phyloP scores from a whole-genome alignment of 2,888 invertebrate genomes.

The Erebia aethiops region DNA sequence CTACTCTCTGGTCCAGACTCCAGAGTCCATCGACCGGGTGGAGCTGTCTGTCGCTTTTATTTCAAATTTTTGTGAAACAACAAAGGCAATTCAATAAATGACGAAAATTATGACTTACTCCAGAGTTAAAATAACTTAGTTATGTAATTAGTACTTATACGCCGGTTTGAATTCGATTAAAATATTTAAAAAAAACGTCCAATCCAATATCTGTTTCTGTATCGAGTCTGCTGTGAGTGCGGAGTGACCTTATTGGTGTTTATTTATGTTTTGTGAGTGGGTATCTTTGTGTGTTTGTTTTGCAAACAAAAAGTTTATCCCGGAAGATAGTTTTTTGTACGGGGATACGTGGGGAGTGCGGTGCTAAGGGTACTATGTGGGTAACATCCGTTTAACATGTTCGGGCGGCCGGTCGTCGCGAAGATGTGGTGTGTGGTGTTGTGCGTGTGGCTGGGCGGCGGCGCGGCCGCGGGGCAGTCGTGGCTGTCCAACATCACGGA shows the following conservation, averaged over 20 bases:
- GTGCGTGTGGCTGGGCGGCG: conserved; percentile 44
- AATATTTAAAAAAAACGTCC: neutral
- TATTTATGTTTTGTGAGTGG: conserved; percentile 69
- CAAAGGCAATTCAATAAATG: conserved; percentile 53
- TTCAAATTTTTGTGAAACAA: conserved; percentile 29
- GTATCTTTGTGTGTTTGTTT: conserved; percentile 73
- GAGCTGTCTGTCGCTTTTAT: conserved; percentile 38
- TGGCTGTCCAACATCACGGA: conserved; percentile 82
- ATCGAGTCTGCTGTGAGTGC: neutral
- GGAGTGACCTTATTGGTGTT: conserved; percentile 47
- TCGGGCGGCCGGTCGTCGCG: conserved; percentile 39
- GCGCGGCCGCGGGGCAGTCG: conserved; percentile 51
- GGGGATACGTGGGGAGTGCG: conserved; percentile 44
- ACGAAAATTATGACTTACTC: conserved; percentile 61
- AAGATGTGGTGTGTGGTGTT: conserved; percentile 51
- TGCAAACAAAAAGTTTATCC: conserved; percentile 70
- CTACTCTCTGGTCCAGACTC: too few species aligned
- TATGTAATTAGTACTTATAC: conserved; percentile 34
- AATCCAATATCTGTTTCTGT: neutral
- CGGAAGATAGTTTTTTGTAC: conserved; percentile 42
- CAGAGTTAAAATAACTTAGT: conserved; percentile 42
- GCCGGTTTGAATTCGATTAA: conserved; percentile 5
- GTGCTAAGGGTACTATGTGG: conserved; percentile 34
- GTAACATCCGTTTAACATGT: conserved; percentile 17
- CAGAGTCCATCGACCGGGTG: conserved; percentile 47